These are phyloP conservation scores for Ancistrus triradiatus DNA, from an alignment of 2,113 vertebrate genomes.

Conservation along the genomic window DNA sequence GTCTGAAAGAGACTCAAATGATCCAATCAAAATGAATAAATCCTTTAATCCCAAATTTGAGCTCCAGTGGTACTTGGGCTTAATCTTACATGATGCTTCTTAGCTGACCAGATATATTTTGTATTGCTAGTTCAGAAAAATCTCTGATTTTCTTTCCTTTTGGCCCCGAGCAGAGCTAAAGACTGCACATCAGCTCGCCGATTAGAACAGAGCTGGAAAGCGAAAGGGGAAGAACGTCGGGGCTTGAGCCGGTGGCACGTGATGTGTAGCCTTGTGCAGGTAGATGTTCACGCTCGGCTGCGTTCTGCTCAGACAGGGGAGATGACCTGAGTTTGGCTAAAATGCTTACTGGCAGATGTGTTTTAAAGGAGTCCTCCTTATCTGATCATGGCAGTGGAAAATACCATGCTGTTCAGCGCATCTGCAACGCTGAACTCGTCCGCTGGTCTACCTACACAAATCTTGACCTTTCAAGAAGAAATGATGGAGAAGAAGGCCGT, in stretches of 20 bases:
- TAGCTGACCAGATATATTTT: slow-evolving; percentile 2
- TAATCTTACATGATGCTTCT: too few species aligned
- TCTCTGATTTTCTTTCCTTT: neutral
- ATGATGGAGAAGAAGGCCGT: slow-evolving; percentile 86
- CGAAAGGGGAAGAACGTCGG: slow-evolving; percentile 55
- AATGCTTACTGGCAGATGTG: slow-evolving; percentile 97
- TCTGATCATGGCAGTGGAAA: slow-evolving; percentile 97
- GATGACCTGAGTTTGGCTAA: slow-evolving; percentile 92
- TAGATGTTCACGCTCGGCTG: slow-evolving; percentile 80
- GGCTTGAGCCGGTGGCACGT: slow-evolving; percentile 74
- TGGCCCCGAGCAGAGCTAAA: neutral
- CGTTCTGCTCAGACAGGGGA: slow-evolving; percentile 75
- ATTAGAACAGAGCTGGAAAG: slow-evolving; percentile 41
- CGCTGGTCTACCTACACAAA: slow-evolving; percentile 87
- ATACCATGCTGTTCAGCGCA: slow-evolving; percentile 93
- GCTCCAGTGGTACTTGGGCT: too few species aligned
- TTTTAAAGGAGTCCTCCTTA: slow-evolving; percentile 93
- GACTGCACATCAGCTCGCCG: slow-evolving; percentile 32
- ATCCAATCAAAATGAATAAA: too few species aligned
- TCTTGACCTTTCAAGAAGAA: slow-evolving; percentile 94
- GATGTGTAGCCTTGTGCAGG: slow-evolving; percentile 77
- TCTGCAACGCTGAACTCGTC: slow-evolving; percentile 83
- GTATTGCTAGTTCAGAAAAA: neutral
- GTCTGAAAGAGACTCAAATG: too few species aligned
- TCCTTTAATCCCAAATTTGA: too few species aligned